Evolutionary conservation across 1,140 invertebrate species (phyloP).

Genomic region (Pogonognathellus flavescens): DNA sequence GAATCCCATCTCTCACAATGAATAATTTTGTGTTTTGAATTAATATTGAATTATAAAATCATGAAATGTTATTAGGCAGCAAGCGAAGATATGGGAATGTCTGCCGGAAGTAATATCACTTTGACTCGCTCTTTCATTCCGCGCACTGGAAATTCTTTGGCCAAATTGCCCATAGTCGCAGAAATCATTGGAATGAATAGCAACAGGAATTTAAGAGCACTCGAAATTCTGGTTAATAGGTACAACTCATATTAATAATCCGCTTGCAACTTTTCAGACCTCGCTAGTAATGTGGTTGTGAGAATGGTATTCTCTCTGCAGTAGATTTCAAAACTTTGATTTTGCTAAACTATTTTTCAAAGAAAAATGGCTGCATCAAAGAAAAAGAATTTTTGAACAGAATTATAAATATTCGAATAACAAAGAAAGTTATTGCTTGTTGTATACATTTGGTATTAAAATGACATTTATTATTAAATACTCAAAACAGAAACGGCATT

Average conservation of each 20-base stretch:
- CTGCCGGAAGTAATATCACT: not conserved
- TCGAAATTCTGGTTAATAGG: constrained; percentile 53
- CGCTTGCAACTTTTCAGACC: too few species aligned
- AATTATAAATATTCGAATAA: too few species aligned
- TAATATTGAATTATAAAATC: not conserved
- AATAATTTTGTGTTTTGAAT: too few species aligned
- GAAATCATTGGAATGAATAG: constrained; percentile 58
- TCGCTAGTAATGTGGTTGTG: too few species aligned
- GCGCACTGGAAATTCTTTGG: not conserved
- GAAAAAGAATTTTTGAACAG: too few species aligned
- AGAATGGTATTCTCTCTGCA: not conserved
- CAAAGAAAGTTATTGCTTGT: too few species aligned
- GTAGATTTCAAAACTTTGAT: not conserved
- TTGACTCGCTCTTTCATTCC: not conserved
- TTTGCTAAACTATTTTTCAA: too few species aligned
- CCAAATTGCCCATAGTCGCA: not conserved
- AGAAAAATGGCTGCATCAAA: too few species aligned
- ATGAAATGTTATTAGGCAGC: not conserved
- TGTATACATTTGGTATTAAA: too few species aligned
- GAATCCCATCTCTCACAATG: not conserved
- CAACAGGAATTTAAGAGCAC: constrained; percentile 59
- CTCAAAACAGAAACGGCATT: not conserved
- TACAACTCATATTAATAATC: not conserved
- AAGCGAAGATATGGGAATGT: not conserved
- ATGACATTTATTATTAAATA: too few species aligned